Conservation (phyloP, 2,797 vertebrate genomes). For the Gobionotothen gibberifrons region DNA sequence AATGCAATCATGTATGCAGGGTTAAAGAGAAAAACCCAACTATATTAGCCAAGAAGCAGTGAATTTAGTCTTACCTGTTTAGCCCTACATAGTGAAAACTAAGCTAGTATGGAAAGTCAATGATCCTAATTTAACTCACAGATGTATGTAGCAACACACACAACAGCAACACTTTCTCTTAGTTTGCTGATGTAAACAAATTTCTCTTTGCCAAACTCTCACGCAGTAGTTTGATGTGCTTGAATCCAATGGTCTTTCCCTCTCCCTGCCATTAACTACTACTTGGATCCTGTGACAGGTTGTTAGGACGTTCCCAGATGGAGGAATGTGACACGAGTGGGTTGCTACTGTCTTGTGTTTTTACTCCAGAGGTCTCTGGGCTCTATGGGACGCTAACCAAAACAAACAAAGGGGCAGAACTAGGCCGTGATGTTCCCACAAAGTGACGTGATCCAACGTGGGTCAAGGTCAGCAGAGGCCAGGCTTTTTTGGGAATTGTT, state of each 20-base stretch:
- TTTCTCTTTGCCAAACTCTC: not conserved
- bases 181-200: too few relatives aligned
- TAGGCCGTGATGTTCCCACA: constrained; percentile 81
- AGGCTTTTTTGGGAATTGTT: constrained; percentile 46
- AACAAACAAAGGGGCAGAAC: constrained; percentile 79
- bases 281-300: constrained; percentile 35
- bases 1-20: not conserved
- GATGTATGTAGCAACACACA: not conserved
- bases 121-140: not conserved
- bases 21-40: too few relatives aligned
- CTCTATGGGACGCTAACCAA: constrained; percentile 62
- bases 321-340: constrained; percentile 61
- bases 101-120: not conserved
- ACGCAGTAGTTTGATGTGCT: not conserved
- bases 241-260: not conserved
- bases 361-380: constrained; percentile 66
- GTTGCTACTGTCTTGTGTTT: constrained; percentile 63
- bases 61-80: not conserved
- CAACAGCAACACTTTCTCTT: not conserved
- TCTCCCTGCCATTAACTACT: constrained; percentile 22
- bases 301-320: constrained; percentile 65
- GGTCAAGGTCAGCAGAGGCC: constrained; percentile 68
- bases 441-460: constrained; percentile 66
- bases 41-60: too few relatives aligned
- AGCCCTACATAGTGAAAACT: not conserved